A percentile compares a stretch with the other conserved stretches of the same genome.
These are phyloP conservation scores for Podabrus alpinus DNA, from an alignment of 2,888 invertebrate species.

Conservation along the genomic window DNA sequence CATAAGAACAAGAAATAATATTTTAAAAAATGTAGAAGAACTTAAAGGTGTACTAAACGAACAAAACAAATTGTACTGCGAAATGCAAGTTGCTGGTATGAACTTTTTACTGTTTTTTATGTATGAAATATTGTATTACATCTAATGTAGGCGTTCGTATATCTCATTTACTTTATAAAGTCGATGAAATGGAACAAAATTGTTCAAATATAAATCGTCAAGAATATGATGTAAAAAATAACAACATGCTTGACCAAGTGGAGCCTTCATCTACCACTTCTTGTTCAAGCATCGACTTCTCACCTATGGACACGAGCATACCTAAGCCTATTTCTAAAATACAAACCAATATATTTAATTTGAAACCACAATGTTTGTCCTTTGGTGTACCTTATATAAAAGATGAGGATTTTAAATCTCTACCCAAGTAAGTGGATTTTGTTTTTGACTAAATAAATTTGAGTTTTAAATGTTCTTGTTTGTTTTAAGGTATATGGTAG, in stretches of 20 bases:
- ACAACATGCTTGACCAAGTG: neutral
- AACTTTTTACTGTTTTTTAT: neutral
- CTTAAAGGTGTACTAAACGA: neutral
- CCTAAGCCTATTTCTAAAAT: neutral
- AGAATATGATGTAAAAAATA: neutral
- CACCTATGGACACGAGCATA: neutral
- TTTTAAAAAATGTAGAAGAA: neutral
- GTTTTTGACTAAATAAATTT: neutral
- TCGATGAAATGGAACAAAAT: neutral
- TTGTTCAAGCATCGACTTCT: neutral
- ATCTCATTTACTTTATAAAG: neutral
- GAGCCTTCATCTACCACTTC: neutral
- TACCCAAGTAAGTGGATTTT: slow-evolving; percentile 6
- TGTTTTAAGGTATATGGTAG: slow-evolving; percentile 24
- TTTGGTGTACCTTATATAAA: neutral
- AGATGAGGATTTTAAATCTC: neutral
- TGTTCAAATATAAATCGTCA: neutral
- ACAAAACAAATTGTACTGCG: neutral
- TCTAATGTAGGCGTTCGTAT: neutral
- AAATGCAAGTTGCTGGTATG: neutral
- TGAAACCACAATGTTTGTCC: neutral
- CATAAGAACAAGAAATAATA: neutral
- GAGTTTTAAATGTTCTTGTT: neutral
- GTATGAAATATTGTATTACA: neutral
- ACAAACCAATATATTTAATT: no score